Base-by-base conservation (phyloP, 2,113 vertebrate genomes). In the Chascanopsetta lugubris region DNA sequence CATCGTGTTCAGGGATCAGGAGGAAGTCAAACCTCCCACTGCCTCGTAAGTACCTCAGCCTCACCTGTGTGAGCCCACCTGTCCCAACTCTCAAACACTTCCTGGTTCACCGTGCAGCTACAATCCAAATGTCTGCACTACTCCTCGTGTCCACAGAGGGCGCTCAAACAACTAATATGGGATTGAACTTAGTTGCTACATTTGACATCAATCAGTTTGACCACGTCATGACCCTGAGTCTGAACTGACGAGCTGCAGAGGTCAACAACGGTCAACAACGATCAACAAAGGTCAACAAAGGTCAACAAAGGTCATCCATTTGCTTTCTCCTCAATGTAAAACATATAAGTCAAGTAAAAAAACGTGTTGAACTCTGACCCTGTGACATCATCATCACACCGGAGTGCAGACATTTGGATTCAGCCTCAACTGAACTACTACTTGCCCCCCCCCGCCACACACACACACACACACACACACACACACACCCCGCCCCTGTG, bases 1-100 rank as follows among this genome's bases (percentile, higher is more conserved):
- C 38, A 20, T 75, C 59, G n/a, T 59, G 30, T 64, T 43, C 63
- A 85, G 82, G 60, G 71, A 75, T 68, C 62, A 85, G 63, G 71
- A 78, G 68, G 71, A 78, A 58, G 43, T 43, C 12, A 77, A 75
- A 59, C 50, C 70, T 77, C 59, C 38, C 1, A 34, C 53, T 0
- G 13, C 65, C 38, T 61, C 8, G 74, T 84, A 54, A 84, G 78
- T 81, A 78, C 36, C 17, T 43, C 22, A 63, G 62, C 51, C 22
- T 50, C 20, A 34, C 42, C 2, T 51, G 53, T 54, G 54, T 64
- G 30, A 61, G 32, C 36, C 38, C 61, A 51, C 45, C 46, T 59
- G 30, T 58, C 73, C 50, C 62, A 18, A 21, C 12, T 29, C 2
- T 40, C 12, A 38, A 27, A 3, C 49, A 24, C 18, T 40, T 26